Evolutionary conservation across 2,113 vertebrate species (phyloP).

Genomic region (Seriola rivoliana): DNA sequence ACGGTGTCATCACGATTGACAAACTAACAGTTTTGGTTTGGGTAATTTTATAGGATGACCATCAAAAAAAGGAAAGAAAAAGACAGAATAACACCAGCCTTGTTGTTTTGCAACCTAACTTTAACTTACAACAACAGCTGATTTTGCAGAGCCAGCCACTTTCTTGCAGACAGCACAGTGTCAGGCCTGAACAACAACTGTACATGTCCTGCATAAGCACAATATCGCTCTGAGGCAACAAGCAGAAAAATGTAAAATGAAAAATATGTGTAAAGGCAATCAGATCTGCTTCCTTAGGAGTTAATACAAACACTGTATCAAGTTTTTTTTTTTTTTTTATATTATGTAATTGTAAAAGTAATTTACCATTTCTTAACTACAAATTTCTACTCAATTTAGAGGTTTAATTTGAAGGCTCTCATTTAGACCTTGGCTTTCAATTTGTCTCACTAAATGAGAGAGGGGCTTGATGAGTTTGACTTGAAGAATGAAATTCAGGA

Average conservation of each 20-base stretch:
- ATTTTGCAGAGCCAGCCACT: background rate
- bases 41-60: too few species aligned
- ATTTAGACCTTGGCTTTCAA: background rate
- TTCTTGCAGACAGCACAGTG: background rate
- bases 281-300: background rate
- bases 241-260: background rate
- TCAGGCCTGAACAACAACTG: background rate
- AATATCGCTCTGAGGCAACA: background rate
- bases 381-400: background rate
- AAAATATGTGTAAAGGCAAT: background rate
- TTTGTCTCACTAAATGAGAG: background rate
- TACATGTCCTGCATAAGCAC: background rate
- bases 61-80: background rate
- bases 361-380: background rate
- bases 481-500: background rate
- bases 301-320: background rate
- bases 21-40: too few species aligned
- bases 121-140: background rate
- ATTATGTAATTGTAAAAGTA: background rate
- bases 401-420: background rate
- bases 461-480: background rate
- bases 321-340: background rate
- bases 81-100: background rate
- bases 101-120: background rate
- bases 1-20: too few species aligned